phyloP scores from a whole-genome alignment of 2,797 vertebrate genomes.

The Oreochromis mossambicus region DNA sequence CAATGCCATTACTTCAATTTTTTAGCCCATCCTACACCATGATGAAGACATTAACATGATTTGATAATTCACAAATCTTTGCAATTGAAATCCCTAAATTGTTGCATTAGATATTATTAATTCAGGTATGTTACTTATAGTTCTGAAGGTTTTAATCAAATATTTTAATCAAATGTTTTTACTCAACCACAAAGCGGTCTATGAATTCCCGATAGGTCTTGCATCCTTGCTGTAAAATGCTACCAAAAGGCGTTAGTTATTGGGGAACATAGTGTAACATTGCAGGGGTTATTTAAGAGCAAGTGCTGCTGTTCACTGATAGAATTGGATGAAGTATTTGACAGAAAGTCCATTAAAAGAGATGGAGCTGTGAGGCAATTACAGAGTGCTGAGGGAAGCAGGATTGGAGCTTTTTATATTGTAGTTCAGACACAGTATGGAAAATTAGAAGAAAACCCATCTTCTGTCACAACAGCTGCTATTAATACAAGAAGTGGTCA shows the following conservation, averaged over 20 bases:
- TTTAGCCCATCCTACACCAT: not conserved
- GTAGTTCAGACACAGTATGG: conserved; percentile 60
- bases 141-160: not conserved
- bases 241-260: conserved; percentile 41
- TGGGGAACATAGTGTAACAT: conserved; percentile 44
- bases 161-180: not conserved
- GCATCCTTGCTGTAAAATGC: not conserved
- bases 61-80: not conserved
- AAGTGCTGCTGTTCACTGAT: conserved; percentile 65
- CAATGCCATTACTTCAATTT: not conserved
- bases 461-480: conserved; percentile 67
- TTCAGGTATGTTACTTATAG: not conserved
- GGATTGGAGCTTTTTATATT: conserved; percentile 63
- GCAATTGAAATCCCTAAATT: not conserved
- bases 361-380: conserved; percentile 75
- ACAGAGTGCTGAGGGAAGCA: conserved; percentile 76
- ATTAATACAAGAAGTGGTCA: conserved; percentile 74
- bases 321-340: conserved; percentile 76
- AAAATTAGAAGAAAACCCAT: conserved; percentile 68
- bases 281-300: conserved; percentile 68
- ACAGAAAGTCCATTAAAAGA: conserved; percentile 78
- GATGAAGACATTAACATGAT: not conserved
- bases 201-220: not conserved
- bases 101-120: not conserved
- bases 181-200: not conserved